These are phyloP conservation scores for Drosophila chauvacae DNA, from an alignment of 1,140 invertebrate species.

Conservation along the genomic window DNA sequence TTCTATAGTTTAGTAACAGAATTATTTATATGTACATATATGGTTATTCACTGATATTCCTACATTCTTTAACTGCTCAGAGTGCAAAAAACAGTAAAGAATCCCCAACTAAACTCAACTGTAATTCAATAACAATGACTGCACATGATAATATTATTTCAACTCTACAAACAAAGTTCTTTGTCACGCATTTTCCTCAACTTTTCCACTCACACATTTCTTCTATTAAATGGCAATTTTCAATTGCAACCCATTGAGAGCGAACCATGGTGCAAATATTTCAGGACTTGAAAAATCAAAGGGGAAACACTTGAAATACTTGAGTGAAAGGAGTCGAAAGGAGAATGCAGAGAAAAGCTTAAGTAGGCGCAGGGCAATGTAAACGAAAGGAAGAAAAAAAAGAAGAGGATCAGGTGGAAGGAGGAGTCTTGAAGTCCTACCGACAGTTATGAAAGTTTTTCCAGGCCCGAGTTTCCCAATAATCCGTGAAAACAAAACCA, in stretches of 20 bases:
- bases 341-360: slow-evolving; percentile 54
- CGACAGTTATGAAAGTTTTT: slow-evolving; percentile 76
- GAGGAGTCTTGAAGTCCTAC: slow-evolving; percentile 16
- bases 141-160: slow-evolving; percentile 56
- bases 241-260: slow-evolving; percentile 47
- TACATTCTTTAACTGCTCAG: no score
- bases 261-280: slow-evolving; percentile 45
- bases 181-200: background rate
- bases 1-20: background rate
- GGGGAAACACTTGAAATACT: slow-evolving; percentile 64
- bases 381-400: slow-evolving; percentile 5
- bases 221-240: slow-evolving; percentile 45
- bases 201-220: slow-evolving; percentile 5
- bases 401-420: slow-evolving; percentile 30
- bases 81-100: background rate
- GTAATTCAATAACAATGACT: slow-evolving; percentile 12
- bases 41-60: background rate
- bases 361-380: slow-evolving; percentile 56
- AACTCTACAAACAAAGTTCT: background rate
- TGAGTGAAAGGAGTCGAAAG: slow-evolving; percentile 37
- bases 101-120: background rate
- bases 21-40: background rate
- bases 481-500: slow-evolving; percentile 76
- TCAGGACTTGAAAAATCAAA: slow-evolving; percentile 40
- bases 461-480: slow-evolving; percentile 62